Base-by-base conservation (phyloP, 1,140 invertebrate genomes). In the Calephelis nemesis region DNA sequence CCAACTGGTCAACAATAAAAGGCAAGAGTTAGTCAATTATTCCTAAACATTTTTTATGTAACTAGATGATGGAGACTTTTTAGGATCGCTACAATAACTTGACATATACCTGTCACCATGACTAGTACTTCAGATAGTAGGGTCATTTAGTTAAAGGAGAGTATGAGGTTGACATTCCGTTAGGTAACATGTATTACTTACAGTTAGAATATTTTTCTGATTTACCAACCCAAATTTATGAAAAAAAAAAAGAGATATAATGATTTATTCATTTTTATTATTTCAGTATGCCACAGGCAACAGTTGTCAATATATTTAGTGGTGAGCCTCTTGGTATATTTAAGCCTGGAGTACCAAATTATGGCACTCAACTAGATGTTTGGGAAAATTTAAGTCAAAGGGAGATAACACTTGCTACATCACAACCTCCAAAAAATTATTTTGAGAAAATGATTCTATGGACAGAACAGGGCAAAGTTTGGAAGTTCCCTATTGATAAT, bases 401-500 rank as follows among this genome's bases (percentile, higher is more conserved):
- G 40, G 95, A 97, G 78, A 72, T 97, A 2, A 92, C 94, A 73
- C 63, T 96, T 13, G 79, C 93, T 0, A 90, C 94, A 0, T 92
- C 93, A 5, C 94, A 95, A 85, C 94, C 95, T 7, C 98, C 98
- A 0, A 85, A 92, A 7, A 99, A 99, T 93, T 95, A 96, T 78
- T 98, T 98, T 86, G 95, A 97, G 90, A 97, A 99, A 92, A 96
- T 98, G 95, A 97, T 98, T 67, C 80, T 95, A 62, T 99, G 97
- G 97, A 99, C 98, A 0, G 95, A 98, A 63, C 94, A 98, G 87
- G 97, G 97, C 58, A 99, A 98, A 92, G 77, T 99, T 8, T 99
- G 98, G 98, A 95, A 96, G 65, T 99, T 99, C 88, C 99, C 99
- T 10, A 98, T 99, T 69, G 93, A 99, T 88, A 99, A 99, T 93